Base-by-base conservation (phyloP, 1,140 invertebrate genomes). In the Spodoptera frugiperda region DNA sequence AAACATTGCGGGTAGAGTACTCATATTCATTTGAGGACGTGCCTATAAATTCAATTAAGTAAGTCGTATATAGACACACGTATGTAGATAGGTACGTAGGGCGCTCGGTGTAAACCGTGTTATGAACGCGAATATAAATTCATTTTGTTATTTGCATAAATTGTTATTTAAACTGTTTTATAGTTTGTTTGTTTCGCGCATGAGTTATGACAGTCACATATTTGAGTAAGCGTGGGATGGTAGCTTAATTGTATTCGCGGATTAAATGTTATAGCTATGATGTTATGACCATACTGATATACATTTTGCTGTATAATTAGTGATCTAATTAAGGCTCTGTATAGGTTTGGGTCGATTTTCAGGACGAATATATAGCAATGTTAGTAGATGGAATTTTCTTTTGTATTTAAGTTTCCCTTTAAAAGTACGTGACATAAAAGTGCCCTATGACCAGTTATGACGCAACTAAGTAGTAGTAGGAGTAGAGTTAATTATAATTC, bases 1-100 rank as follows among this genome's bases (percentile, higher is more conserved):
- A 88, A 86, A 87, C 75, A 59, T 61, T 61, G 82, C 82, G 82
- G 84, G 83, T 87, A 85, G 85, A 83, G 85, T 65, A 87, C 89
- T 92, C 90, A 92, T 91, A 92, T 91, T 92, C 89, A 90, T 92
- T 88, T 92, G 89, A 84, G 83, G 81, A 91, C 92, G 89, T 90
- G 90, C 84, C 84, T 88, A 92, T 92, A 92, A 90, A 92, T 92
- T 93, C 89, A 92, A 93, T 93, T 93, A 91, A 89, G 82, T 93
- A 90, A 89, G 82, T 80, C 82, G 85, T 88, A 87, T 82, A 84
- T 85, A 83, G 79, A 83, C 83, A 85, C 2, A 25, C 53, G 68
- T 53, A n/a, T n/a, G n/a, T n/a, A n/a, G n/a, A n/a, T n/a, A n/a
- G n/a, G 68, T 82, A 81, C 80, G 76, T 74, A 72, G 53, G 44